These are phyloP conservation scores for Neoascia interrupta DNA, from an alignment of 2,888 invertebrate species.

Conservation along the genomic window DNA sequence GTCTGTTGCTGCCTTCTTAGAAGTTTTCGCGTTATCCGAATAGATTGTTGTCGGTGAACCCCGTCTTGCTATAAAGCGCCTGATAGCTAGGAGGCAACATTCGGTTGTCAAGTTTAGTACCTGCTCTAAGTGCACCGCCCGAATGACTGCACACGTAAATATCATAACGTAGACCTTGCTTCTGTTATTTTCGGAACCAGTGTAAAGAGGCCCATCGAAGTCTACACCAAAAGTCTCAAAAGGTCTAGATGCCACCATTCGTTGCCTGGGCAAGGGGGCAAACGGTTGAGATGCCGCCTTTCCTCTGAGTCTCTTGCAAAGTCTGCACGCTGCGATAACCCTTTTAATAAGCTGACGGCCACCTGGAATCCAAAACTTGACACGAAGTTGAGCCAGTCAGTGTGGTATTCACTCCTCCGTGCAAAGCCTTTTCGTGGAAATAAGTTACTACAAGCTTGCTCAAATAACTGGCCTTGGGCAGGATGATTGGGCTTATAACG, in stretches of 20 bases:
- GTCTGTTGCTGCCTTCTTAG: slow-evolving; percentile 24
- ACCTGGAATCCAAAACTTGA: slow-evolving; percentile 35
- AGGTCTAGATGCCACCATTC: slow-evolving; percentile 9
- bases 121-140: slow-evolving; percentile 36
- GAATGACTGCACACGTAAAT: slow-evolving; percentile 38
- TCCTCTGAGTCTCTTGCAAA: slow-evolving; percentile 11
- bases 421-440: slow-evolving; percentile 18
- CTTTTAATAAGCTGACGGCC: slow-evolving; percentile 28
- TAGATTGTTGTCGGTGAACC: slow-evolving; percentile 9
- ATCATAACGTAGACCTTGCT: slow-evolving; percentile 32
- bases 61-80: slow-evolving; percentile 34
- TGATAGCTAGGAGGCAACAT: slow-evolving; percentile 23
- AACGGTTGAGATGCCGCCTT: slow-evolving; percentile 32
- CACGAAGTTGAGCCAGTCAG: slow-evolving; percentile 17
- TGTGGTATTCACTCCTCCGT: slow-evolving; percentile 36
- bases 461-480: slow-evolving; percentile 14
- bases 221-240: slow-evolving; percentile 33
- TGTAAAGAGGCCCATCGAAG: slow-evolving; percentile 29
- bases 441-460: slow-evolving; percentile 1
- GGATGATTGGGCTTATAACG: slow-evolving; percentile 15
- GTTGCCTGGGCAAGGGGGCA: slow-evolving; percentile 17
- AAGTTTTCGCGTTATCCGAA: slow-evolving; percentile 44
- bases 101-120: slow-evolving; percentile 26
- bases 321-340: not conserved
- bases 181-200: not conserved